These are phyloP conservation scores for Hippocampus zosterae DNA, from an alignment of 2,113 vertebrate species.

Conservation along the genomic window DNA sequence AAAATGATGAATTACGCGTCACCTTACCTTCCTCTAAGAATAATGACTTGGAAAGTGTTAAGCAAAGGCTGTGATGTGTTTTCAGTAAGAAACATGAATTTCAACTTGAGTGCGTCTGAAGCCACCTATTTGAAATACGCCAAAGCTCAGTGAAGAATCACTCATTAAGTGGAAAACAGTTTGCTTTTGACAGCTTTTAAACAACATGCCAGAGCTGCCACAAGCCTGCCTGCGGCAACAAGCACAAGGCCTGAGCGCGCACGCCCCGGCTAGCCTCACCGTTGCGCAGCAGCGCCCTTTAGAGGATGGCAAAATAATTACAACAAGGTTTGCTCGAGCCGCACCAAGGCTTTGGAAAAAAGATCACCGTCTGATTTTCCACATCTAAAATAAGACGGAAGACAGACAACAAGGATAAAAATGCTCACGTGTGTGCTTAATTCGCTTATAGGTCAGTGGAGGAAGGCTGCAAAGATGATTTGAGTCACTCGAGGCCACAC, in stretches of 20 bases:
- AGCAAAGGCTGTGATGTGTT: background rate
- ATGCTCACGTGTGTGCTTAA: no score
- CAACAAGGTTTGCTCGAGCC: slow-evolving; percentile 4
- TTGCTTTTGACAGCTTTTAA: slow-evolving; percentile 68
- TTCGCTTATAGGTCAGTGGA: no score
- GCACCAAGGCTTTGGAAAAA: background rate
- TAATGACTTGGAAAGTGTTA: background rate
- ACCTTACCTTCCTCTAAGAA: background rate
- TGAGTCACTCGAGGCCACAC: no score
- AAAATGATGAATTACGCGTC: background rate
- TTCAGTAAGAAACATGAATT: background rate
- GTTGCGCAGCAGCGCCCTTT: slow-evolving; percentile 58
- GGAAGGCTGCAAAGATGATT: no score
- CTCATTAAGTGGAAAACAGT: slow-evolving; percentile 42
- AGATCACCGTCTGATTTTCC: no score
- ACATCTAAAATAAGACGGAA: no score
- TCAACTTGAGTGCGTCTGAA: background rate
- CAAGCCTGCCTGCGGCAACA: slow-evolving; percentile 38
- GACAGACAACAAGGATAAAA: no score
- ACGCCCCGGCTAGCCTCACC: slow-evolving; percentile 29
- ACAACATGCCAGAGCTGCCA: slow-evolving; percentile 63
- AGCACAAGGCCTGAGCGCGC: slow-evolving; percentile 57
- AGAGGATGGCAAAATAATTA: slow-evolving; percentile 21
- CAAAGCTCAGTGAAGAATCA: slow-evolving; percentile 48
- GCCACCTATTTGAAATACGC: background rate